Evolutionary conservation across 2,113 vertebrate species (phyloP).

Genomic region (Echinops telfairi): DNA sequence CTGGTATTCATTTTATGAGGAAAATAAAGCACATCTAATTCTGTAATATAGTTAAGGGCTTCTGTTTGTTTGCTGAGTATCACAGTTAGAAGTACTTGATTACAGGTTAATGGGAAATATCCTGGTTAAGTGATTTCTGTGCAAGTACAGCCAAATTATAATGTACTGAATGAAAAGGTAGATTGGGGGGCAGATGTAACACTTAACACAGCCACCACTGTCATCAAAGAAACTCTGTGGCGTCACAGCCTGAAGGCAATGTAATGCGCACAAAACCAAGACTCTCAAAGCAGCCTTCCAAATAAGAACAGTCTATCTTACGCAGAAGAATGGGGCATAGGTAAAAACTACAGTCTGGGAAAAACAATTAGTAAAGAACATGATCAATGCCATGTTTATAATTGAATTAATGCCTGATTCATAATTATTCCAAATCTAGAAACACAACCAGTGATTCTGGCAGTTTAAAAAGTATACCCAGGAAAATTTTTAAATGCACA

Average conservation of each 20-base stretch:
- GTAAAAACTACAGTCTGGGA: slow-evolving; percentile 59
- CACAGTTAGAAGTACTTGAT: not conserved
- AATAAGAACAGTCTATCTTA: slow-evolving; percentile 35
- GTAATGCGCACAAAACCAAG: slow-evolving; percentile 31
- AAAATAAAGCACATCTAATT: slow-evolving; percentile 40
- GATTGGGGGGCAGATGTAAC: not conserved
- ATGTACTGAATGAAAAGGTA: not conserved
- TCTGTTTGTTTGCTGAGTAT: not conserved
- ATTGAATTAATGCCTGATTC: slow-evolving; percentile 54
- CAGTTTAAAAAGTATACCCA: slow-evolving; percentile 25
- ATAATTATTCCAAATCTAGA: slow-evolving; percentile 37
- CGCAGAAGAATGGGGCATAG: not conserved
- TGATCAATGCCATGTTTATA: slow-evolving; percentile 39
- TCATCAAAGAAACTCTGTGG: not conserved
- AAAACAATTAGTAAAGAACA: slow-evolving; percentile 52
- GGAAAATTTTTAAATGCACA: slow-evolving; percentile 17
- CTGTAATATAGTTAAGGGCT: not conserved
- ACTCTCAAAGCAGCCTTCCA: slow-evolving; percentile 11
- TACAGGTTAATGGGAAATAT: slow-evolving; percentile 6
- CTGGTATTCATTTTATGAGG: slow-evolving; percentile 16
- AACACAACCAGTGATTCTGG: slow-evolving; percentile 4
- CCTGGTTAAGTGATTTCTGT: not conserved
- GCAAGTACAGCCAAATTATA: not conserved
- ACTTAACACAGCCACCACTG: not conserved
- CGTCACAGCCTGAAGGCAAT: not conserved